Conservation (phyloP, 1,140 invertebrate genomes). For the Caenorhabditis tropicalis region DNA sequence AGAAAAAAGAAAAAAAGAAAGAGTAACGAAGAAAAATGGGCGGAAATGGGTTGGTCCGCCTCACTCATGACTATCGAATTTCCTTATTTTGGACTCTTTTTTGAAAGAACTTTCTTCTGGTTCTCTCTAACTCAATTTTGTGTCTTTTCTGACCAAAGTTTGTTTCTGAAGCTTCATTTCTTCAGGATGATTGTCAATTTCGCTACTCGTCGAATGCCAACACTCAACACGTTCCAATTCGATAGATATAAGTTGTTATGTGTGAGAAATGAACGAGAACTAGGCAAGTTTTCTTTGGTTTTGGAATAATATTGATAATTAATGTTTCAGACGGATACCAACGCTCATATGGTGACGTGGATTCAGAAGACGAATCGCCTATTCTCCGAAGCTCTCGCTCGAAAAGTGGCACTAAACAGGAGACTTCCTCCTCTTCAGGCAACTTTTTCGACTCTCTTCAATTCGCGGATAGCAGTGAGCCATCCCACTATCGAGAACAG, state of each 20-base stretch:
- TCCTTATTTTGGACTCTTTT: not conserved
- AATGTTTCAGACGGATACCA: not conserved
- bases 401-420: not conserved
- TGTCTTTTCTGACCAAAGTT: too few relatives aligned
- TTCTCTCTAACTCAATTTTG: not conserved
- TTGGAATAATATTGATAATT: not conserved
- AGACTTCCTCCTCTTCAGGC: not conserved
- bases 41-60: not conserved
- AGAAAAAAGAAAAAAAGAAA: not conserved
- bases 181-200: conserved; percentile 22
- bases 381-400: not conserved
- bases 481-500: not conserved
- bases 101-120: not conserved
- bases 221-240: conserved; percentile 4
- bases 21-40: not conserved
- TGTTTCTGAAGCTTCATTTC: too few relatives aligned
- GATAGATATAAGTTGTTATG: conserved; percentile 4
- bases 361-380: conserved; percentile 29
- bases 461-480: not conserved
- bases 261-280: not conserved
- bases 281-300: not conserved
- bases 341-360: conserved; percentile 34
- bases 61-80: not conserved
- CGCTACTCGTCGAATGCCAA: conserved; percentile 22
- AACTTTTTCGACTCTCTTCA: conserved; percentile 14